phyloP scores from a whole-genome alignment of 2,888 invertebrate species.

The Chirona hameri region DNA sequence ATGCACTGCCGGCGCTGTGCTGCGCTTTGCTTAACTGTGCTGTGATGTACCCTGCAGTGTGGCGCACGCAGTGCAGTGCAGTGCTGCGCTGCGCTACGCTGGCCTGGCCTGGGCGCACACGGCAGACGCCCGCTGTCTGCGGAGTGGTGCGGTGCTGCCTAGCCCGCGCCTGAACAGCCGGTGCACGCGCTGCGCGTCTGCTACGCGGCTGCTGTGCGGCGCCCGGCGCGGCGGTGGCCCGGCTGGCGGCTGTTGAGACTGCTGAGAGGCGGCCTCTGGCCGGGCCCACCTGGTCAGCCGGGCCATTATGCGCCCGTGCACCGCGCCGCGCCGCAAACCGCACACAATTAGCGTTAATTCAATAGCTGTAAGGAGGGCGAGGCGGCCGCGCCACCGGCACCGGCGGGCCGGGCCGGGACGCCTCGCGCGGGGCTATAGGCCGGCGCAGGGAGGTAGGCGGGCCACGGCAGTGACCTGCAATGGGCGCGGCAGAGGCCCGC shows the following conservation, averaged over 20 bases:
- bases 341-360: constrained; percentile 2
- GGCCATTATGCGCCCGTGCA: not conserved
- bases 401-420: not conserved
- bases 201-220: not conserved
- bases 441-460: too few species aligned
- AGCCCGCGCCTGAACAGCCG: too few species aligned
- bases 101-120: too few species aligned
- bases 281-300: not conserved
- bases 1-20: too few species aligned
- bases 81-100: too few species aligned
- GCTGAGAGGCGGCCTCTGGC: not conserved
- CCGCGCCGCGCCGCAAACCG: not conserved
- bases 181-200: not conserved
- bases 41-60: too few species aligned
- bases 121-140: not conserved
- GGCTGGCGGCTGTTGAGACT: not conserved
- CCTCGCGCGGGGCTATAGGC: too few species aligned
- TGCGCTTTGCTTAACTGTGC: too few species aligned
- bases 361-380: not conserved
- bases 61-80: too few species aligned
- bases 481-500: too few species aligned
- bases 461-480: too few species aligned
- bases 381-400: not conserved
- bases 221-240: not conserved
- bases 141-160: too few species aligned